Conservation (phyloP, 2,797 vertebrate species). For the Etheostoma nigrum region DNA sequence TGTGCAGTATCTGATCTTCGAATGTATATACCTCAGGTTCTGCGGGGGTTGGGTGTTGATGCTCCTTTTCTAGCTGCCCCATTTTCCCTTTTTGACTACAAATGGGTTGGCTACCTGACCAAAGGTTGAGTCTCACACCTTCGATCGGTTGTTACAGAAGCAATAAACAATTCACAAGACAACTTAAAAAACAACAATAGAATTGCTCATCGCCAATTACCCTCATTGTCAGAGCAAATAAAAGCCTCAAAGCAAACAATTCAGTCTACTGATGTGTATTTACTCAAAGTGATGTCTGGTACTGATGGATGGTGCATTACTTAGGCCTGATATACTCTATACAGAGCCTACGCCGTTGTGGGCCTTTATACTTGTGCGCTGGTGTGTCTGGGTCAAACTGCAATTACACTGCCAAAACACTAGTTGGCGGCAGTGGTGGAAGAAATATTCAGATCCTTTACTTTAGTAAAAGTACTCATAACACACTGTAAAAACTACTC, state of each 20-base stretch:
- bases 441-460: no score
- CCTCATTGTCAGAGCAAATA: conserved; percentile 23
- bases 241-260: conserved; percentile 11
- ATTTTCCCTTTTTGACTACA: conserved; percentile 34
- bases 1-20: not conserved
- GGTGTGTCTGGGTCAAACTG: no score
- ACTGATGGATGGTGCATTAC: conserved; percentile 7
- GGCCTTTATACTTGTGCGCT: no score
- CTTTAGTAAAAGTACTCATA: no score
- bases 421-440: no score
- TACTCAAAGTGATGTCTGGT: conserved; percentile 15
- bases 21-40: not conserved
- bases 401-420: no score
- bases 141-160: conserved; percentile 33
- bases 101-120: conserved; percentile 21
- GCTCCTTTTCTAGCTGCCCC: not conserved
- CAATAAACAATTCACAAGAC: conserved; percentile 51
- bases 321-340: no score
- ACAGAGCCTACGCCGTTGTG: no score
- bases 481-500: no score
- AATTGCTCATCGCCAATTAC: conserved; percentile 48
- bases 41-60: not conserved
- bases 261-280: conserved; percentile 26
- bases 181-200: conserved; percentile 46
- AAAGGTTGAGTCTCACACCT: conserved; percentile 46